Percentiles rank a stretch among this genome's conserved stretches.
Evolutionary conservation across 2,797 vertebrate genomes (phyloP).

Genomic region (Pipistrellus kuhlii): DNA sequence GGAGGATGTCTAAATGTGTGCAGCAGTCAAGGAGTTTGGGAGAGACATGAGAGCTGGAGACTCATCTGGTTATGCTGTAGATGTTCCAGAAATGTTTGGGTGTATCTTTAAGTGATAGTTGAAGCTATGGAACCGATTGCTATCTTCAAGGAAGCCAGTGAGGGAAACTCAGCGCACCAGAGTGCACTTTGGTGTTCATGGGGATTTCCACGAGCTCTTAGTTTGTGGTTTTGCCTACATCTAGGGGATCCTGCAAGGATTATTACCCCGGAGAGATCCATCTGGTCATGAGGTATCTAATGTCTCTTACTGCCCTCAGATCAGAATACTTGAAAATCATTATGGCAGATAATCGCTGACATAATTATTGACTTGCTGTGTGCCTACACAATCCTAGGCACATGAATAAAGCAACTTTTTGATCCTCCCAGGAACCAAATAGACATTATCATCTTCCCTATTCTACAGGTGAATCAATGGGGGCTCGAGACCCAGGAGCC

Average conservation of each 20-base stretch:
- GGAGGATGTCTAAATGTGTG: background rate
- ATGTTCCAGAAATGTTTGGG: background rate
- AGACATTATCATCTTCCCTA: background rate
- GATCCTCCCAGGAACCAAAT: background rate
- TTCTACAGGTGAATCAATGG: background rate
- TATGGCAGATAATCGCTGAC: background rate
- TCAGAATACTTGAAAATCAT: background rate
- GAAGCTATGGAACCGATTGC: background rate
- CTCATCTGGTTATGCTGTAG: background rate
- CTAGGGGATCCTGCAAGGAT: background rate
- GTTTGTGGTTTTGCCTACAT: background rate
- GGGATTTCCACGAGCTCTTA: background rate
- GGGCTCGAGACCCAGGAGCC: background rate
- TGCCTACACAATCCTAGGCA: background rate
- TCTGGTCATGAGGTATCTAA: too few species aligned
- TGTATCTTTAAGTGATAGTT: background rate
- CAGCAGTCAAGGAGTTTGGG: background rate
- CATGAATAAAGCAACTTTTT: background rate
- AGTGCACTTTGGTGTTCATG: accelerated
- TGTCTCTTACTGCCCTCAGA: background rate
- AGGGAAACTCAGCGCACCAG: background rate
- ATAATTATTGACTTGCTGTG: background rate
- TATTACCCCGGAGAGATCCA: background rate
- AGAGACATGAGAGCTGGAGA: background rate
- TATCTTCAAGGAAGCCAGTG: background rate